Percentiles rank a stretch among this genome's conserved stretches.
phyloP scores from a whole-genome alignment of 2,797 vertebrate genomes.

The Periophthalmus magnuspinnatus region DNA sequence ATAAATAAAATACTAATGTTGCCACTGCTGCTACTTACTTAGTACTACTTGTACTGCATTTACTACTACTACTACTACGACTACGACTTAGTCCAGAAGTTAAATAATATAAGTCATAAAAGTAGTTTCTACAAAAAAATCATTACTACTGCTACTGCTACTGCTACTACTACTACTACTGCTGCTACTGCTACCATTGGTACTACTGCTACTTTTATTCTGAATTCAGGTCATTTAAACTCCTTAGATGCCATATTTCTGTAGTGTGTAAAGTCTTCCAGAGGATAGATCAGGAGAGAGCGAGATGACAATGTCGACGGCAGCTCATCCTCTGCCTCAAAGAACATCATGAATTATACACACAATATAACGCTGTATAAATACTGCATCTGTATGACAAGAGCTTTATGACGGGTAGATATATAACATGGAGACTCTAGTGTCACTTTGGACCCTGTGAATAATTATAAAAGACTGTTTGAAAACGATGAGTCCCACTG shows the following conservation, averaged over 20 bases:
- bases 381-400: not conserved
- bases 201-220: not conserved
- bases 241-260: not conserved
- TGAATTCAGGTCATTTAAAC: not conserved
- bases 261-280: constrained; percentile 19
- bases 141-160: too few relatives aligned
- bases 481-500: too few relatives aligned
- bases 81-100: not conserved
- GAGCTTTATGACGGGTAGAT: not conserved
- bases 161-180: too few relatives aligned
- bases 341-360: constrained; percentile 6
- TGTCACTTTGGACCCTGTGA: not conserved
- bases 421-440: not conserved
- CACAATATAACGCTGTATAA: not conserved
- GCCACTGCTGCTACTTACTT: too few relatives aligned
- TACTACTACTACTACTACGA: not conserved
- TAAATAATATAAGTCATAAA: too few relatives aligned
- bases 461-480: not conserved
- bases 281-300: constrained; percentile 24
- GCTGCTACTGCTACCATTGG: not conserved
- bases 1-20: too few relatives aligned
- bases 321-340: not conserved
- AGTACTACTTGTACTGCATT: too few relatives aligned
- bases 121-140: too few relatives aligned
- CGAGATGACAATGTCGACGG: constrained; percentile 26